Evolutionary conservation across 2,113 vertebrate genomes (phyloP).

Genomic region (Hystrix cristata): DNA sequence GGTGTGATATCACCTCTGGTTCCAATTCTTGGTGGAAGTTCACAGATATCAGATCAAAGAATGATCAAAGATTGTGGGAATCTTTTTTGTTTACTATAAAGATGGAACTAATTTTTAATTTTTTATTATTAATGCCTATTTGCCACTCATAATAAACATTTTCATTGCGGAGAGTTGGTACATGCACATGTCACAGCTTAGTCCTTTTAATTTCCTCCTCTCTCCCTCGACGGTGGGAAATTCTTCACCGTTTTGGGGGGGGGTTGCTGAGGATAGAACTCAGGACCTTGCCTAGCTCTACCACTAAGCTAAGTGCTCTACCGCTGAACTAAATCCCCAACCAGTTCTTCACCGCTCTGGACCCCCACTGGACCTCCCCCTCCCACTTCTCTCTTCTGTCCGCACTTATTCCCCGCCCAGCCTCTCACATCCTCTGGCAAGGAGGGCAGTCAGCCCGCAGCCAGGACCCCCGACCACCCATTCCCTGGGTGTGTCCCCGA

Average conservation of each 20-base stretch:
- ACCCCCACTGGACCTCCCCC: not conserved
- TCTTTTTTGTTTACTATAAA: not conserved
- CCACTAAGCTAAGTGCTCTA: too few relatives aligned
- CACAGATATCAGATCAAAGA: not conserved
- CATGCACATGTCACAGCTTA: not conserved
- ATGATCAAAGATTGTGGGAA: not conserved
- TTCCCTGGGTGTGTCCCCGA: not conserved
- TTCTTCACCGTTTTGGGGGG: too few relatives aligned
- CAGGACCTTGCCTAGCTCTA: too few relatives aligned
- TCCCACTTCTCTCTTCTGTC: accelerated
- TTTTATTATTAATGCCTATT: not conserved
- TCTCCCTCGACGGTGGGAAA: not conserved
- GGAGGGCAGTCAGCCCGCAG: not conserved
- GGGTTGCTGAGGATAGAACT: too few relatives aligned
- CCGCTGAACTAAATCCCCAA: too few relatives aligned
- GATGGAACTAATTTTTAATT: not conserved
- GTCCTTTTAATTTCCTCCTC: not conserved
- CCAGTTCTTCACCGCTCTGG: too few relatives aligned
- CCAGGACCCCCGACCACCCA: not conserved
- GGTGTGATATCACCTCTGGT: not conserved
- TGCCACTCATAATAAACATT: not conserved
- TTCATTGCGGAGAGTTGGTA: not conserved
- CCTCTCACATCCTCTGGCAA: not conserved
- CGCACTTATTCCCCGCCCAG: not conserved
- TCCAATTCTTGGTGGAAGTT: not conserved